phyloP scores from a whole-genome alignment of 2,797 vertebrate species.

The Odontamblyopus lacepedii region DNA sequence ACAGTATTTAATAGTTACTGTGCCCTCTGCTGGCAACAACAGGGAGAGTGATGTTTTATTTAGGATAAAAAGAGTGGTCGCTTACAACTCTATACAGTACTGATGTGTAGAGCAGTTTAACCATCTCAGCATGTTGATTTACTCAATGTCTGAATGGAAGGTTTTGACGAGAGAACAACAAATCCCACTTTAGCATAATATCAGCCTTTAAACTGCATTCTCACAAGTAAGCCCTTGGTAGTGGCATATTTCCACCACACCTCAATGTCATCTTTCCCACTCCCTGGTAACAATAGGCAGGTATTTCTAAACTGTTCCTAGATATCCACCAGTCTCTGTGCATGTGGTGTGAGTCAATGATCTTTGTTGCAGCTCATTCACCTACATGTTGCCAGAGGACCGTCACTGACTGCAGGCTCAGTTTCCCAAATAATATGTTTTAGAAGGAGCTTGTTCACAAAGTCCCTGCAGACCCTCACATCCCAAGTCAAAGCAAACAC shows the following conservation, averaged over 20 bases:
- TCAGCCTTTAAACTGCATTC: not conserved
- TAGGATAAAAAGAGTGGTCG: no score
- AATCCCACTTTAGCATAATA: not conserved
- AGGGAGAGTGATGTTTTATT: no score
- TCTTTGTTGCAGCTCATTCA: slow-evolving; percentile 21
- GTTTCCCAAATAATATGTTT: slow-evolving; percentile 36
- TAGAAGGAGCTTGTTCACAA: slow-evolving; percentile 40
- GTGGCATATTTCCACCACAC: not conserved
- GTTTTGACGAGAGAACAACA: not conserved
- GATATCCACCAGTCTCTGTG: slow-evolving; percentile 4
- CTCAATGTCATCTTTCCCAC: not conserved
- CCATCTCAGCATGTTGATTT: no score
- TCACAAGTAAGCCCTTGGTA: not conserved
- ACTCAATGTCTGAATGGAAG: not conserved
- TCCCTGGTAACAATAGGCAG: not conserved
- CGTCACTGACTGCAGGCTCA: slow-evolving; percentile 29
- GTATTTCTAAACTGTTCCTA: not conserved
- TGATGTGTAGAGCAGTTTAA: no score
- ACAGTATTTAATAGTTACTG: no score
- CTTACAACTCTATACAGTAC: no score
- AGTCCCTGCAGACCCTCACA: slow-evolving; percentile 40
- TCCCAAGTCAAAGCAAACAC: slow-evolving; percentile 24
- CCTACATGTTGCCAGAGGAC: slow-evolving; percentile 24
- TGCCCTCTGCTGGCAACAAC: no score
- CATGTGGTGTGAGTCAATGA: not conserved